These are phyloP conservation scores for Caenorhabditis sp. DNA, from an alignment of 2,888 invertebrate species.

Conservation along the genomic window DNA sequence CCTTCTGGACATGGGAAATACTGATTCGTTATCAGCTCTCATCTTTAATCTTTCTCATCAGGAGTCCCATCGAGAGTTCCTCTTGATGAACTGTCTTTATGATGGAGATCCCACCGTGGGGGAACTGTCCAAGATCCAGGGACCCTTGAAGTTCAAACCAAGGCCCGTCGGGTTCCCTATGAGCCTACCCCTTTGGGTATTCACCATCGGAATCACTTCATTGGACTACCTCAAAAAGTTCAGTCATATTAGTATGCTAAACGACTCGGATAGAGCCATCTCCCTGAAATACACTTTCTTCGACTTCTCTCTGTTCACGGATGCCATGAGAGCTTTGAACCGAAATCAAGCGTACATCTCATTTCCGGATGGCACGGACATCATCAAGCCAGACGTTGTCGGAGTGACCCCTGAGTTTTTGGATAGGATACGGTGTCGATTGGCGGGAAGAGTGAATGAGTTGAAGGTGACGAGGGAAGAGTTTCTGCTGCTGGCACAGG, in stretches of 20 bases:
- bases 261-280: background rate
- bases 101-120: background rate
- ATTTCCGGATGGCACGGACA: conserved; percentile 7
- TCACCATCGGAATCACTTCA: conserved; percentile 14
- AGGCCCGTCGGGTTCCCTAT: background rate
- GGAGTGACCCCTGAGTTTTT: background rate
- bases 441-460: conserved; percentile 16
- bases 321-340: conserved; percentile 6
- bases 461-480: conserved; percentile 29
- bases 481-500: conserved; percentile 3
- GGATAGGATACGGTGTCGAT: conserved; percentile 8
- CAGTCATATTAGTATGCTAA: background rate
- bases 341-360: conserved; percentile 9
- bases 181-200: background rate
- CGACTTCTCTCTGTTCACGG: conserved; percentile 12
- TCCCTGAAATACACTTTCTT: conserved; percentile 4
- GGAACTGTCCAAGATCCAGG: background rate
- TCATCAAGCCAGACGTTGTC: background rate
- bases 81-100: background rate
- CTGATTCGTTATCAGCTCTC: background rate
- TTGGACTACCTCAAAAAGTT: conserved; percentile 14
- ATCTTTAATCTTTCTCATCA: conserved; percentile 12
- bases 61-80: background rate
- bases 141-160: background rate
- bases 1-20: background rate